Base-by-base conservation (phyloP, 1,140 invertebrate species). In the Aphis craccivora region DNA sequence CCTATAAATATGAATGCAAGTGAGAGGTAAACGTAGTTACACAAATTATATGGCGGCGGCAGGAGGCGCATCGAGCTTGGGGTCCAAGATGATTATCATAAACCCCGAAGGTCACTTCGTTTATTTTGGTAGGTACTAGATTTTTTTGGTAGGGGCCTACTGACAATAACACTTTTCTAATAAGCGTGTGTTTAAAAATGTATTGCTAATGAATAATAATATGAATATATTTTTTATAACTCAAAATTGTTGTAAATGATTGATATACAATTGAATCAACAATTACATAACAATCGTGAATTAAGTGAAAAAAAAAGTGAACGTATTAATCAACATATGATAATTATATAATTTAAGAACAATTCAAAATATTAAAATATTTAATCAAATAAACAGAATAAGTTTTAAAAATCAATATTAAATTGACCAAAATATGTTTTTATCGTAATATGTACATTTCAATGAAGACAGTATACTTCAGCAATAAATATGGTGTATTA, bases 51-150 rank as follows among this genome's bases (percentile, higher is more conserved):
- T 76, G 60, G n/a, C 14, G 60, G 60, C 14, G 60, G 60, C 60
- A 76, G 3, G 11, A 76, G 30, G 60, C 14, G 60, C 60, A n/a
- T 76, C 60, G 60, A n/a, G 30, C 60, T 76, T 76, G n/a, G 60
- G 60, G 60, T 76, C 60, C 60, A 76, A 76, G 60, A 76, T 76
- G 60, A 76, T 76, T 76, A 76, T 76, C 60, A n/a, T 76, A 76
- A n/a, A n/a, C 30, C 14, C 60, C 14, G 55, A 76, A 76, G 60
- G 60, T 76, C 60, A 76, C 60, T n/a, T 14, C 60, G 60, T n/a
- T 76, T 76, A 76, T 76, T 76, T n/a, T n/a, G 30, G n/a, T n/a
- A 76, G 14, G 60, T n/a, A 76, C 60, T 76, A 14, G 30, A 76
- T 76, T 76, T n/a, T 51, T 76, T 76, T 5, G 60, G 60, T n/a